Base-by-base conservation (phyloP, 1,140 invertebrate species). In the Drosophila trapezifrons region DNA sequence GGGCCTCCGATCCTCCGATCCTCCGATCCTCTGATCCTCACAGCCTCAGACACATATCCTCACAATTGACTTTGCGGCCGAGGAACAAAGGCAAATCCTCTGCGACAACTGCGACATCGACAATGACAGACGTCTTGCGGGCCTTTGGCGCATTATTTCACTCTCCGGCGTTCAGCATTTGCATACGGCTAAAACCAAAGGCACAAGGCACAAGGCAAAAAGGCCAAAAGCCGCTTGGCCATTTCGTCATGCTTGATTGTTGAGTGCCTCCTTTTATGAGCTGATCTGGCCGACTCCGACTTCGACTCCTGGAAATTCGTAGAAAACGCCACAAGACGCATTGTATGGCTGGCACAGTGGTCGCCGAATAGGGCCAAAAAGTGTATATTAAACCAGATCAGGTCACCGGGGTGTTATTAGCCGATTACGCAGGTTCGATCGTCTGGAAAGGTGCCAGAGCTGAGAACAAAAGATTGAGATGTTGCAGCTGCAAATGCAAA, bases 191-290 rank as follows among this genome's bases (percentile, higher is more conserved):
- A 60, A 64, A 67, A 64, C 43, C 57, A 20, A 60, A 22, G 20
- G 27, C 18, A 27, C 20, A 56, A 63, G 59, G 52, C 22, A 20
- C 46, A 29, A 42, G 60, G 54, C 35, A 29, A 69, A 65, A 27
- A 49, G 58, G 58, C 52, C 27, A 37, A 72, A 89, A 87, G 76
- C 84, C 76, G 79, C 83, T 86, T 78, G 64, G 76, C 82, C 84
- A 89, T 89, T 87, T 87, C 84, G 83, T 89, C 84, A 87, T 89
- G 85, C 84, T 80, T 78, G 72, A 84, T 80, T 71, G 67, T 83
- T 80, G 79, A 62, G 47, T 89, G 76, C 73, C 76, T 83, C 67
- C 76, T 89, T 84, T 87, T 90, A 87, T 87, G 80, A 86, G 78
- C 71, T 78, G 76, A 82, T 71, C 67, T 56, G 52, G 42, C 43